phyloP scores from a whole-genome alignment of 2,113 vertebrate species.

The Seriola dumerili region DNA sequence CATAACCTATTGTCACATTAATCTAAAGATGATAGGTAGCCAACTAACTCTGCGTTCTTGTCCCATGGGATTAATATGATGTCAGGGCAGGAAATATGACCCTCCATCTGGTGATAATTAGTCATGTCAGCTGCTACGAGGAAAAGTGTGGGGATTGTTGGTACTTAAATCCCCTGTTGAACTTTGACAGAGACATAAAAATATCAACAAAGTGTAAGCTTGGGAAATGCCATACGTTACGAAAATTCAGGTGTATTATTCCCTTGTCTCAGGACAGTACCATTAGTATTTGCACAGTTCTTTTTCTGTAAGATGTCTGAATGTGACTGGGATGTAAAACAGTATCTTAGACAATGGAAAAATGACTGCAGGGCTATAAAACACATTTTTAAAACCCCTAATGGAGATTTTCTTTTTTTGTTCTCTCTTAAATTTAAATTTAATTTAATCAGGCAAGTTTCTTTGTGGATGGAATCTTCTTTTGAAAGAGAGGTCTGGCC shows the following conservation, averaged over 20 bases:
- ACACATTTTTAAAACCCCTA: neutral
- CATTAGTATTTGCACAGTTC: neutral
- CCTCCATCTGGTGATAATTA: conserved; percentile 56
- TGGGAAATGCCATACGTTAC: neutral
- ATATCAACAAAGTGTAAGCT: neutral
- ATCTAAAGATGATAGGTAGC: conserved; percentile 65
- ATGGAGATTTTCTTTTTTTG: neutral
- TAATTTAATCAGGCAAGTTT: neutral
- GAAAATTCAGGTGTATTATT: neutral
- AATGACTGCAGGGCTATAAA: neutral
- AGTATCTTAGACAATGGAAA: neutral
- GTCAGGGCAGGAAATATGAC: conserved; percentile 61
- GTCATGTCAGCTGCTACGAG: conserved; percentile 53
- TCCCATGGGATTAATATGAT: conserved; percentile 63
- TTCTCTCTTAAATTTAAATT: neutral
- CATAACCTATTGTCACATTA: conserved; percentile 64
- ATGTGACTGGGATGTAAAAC: neutral
- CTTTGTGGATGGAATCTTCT: neutral
- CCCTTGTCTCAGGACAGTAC: no score
- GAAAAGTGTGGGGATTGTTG: conserved; percentile 14
- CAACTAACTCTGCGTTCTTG: conserved; percentile 43
- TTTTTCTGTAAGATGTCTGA: neutral
- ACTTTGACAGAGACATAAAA: neutral
- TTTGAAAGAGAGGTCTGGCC: neutral
- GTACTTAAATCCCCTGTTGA: conserved; percentile 6